phyloP scores from a whole-genome alignment of 2,888 invertebrate species.

The Tetheella fluctuosa region DNA sequence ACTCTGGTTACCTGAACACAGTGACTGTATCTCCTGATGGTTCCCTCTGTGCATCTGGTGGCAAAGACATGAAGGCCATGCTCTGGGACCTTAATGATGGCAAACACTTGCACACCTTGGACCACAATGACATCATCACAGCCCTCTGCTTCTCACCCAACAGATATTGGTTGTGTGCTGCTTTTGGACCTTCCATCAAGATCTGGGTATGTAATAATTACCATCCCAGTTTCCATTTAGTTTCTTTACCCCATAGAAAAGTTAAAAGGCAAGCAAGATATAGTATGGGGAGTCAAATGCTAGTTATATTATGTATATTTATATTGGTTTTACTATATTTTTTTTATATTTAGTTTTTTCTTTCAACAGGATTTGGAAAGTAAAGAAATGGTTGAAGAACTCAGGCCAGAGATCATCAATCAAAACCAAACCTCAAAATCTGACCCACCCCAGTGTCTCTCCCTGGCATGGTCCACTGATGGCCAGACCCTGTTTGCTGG shows the following conservation, averaged over 20 bases:
- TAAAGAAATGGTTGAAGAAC: slow-evolving; percentile 99
- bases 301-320: no score
- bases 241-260: neutral
- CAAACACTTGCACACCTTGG: slow-evolving; percentile 99
- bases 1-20: slow-evolving; percentile 98
- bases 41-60: slow-evolving; percentile 99
- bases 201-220: slow-evolving; percentile 91
- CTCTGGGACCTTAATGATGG: slow-evolving; percentile 99
- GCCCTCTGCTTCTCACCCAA: slow-evolving; percentile 99
- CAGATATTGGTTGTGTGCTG: slow-evolving; percentile 99
- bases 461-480: slow-evolving; percentile 99
- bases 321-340: no score
- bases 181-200: slow-evolving; percentile 98
- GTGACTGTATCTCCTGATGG: slow-evolving; percentile 99
- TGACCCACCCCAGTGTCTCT: slow-evolving; percentile 97
- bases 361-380: slow-evolving; percentile 95
- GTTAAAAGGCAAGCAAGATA: slow-evolving; percentile 1
- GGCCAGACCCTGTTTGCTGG: slow-evolving; percentile 99
- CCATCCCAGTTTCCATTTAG: neutral
- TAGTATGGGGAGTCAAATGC: no score
- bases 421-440: slow-evolving; percentile 90
- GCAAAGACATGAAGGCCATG: slow-evolving; percentile 99
- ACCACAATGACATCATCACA: slow-evolving; percentile 99
- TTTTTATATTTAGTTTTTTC: no score
- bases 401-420: slow-evolving; percentile 96